These are phyloP conservation scores for Microctenopoma stevenorrisi DNA, from an alignment of 2,797 vertebrate genomes.

Conservation along the genomic window DNA sequence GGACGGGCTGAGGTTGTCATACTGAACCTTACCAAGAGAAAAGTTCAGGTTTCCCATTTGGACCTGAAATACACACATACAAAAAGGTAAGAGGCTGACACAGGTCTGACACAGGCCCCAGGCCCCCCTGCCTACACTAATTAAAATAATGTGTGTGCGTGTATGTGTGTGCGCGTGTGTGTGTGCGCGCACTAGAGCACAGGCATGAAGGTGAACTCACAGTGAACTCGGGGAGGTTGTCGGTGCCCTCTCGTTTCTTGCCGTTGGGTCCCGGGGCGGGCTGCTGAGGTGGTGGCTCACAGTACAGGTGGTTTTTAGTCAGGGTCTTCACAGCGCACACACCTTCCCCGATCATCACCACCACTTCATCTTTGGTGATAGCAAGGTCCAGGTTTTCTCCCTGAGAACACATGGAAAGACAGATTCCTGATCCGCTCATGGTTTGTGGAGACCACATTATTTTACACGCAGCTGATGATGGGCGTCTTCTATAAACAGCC, in stretches of 20 bases:
- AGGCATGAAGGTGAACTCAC: conserved; percentile 76
- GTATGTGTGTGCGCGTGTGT: no score
- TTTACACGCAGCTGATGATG: background rate
- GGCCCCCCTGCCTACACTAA: no score
- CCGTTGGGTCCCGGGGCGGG: conserved; percentile 80
- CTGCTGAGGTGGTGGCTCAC: conserved; percentile 92
- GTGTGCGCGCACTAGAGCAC: no score
- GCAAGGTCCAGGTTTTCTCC: conserved; percentile 96
- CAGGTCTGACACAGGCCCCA: no score
- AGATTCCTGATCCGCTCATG: background rate
- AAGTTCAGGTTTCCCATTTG: conserved; percentile 95
- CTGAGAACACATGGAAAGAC: conserved; percentile 67
- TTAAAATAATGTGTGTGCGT: no score
- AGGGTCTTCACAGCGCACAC: conserved; percentile 94
- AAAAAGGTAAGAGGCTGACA: background rate
- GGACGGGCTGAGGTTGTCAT: conserved; percentile 90
- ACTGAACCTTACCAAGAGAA: conserved; percentile 92
- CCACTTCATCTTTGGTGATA: conserved; percentile 95
- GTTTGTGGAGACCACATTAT: no score
- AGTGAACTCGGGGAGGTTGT: conserved; percentile 92
- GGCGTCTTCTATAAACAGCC: background rate
- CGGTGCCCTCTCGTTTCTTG: conserved; percentile 87
- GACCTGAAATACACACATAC: conserved; percentile 82
- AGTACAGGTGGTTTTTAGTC: conserved; percentile 95
- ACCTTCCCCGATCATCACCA: conserved; percentile 93